Evolutionary conservation across 2,888 invertebrate genomes (phyloP).

Genomic region (Pteria penguin): DNA sequence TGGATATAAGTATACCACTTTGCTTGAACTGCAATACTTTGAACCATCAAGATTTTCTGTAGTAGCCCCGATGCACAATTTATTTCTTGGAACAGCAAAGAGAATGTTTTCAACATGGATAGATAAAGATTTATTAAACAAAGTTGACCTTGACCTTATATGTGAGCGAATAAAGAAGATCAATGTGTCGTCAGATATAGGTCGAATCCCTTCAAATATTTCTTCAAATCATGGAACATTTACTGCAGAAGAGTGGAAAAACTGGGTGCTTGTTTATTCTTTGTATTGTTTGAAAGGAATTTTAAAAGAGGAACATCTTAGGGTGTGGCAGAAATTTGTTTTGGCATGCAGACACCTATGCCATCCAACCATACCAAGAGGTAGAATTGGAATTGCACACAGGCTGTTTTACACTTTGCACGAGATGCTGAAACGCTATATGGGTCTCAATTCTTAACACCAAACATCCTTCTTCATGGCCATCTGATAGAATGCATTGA

Average conservation of each 20-base stretch:
- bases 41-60: background rate
- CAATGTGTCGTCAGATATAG: background rate
- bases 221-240: background rate
- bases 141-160: background rate
- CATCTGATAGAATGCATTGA: background rate
- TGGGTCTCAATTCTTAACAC: slow-evolving; percentile 2
- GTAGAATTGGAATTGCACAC: background rate
- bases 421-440: background rate
- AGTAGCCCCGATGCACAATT: background rate
- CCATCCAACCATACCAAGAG: background rate
- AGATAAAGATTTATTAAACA: background rate
- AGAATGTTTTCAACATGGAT: background rate
- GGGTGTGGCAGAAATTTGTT: background rate
- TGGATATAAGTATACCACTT: background rate
- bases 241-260: slow-evolving; percentile 4
- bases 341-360: background rate
- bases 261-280: slow-evolving; percentile 1
- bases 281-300: background rate
- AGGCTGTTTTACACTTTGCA: background rate
- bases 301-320: background rate
- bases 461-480: slow-evolving; percentile 5
- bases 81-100: background rate
- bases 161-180: background rate
- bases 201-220: background rate
- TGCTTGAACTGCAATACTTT: background rate